Base-by-base conservation (phyloP, 1,140 invertebrate genomes). In the Drosophila ambigua region DNA sequence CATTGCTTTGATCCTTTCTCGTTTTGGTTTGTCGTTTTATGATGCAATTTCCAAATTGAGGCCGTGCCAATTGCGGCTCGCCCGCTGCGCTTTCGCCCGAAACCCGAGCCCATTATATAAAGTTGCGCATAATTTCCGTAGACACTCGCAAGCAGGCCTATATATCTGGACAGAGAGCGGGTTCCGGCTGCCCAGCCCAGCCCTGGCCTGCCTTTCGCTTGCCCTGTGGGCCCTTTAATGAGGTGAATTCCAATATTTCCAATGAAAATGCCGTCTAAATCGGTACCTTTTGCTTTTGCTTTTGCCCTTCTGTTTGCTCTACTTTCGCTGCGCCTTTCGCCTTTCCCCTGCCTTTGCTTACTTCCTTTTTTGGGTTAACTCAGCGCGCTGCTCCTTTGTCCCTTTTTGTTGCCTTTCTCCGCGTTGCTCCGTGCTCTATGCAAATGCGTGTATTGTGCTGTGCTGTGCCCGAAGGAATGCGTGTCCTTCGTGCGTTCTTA, bases 11-110 rank as follows among this genome's bases (percentile, higher is more conserved):
- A 35, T 23, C 49, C 24, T 64, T 28, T 53, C 20, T 20, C 20
- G 20, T 20, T 20, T 64, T 57, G 8, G 50, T 46, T 54, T 31
- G 49, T 24, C 23, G 63, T 72, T 87, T 87, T 87, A 87, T 87
- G 82, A 87, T 87, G 83, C 78, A 87, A 87, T 82, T 59, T 24
- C 16, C 28, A 67, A 73, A 75, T 31, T 46, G 41, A 48, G 65
- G 57, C 45, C 74, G 41, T 55, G 74, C 63, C 43, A 31, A 15
- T 20, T 20, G 13, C 16, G 68, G 50, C 79, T 79, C 77, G 72
- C 79, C 65, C 78, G 78, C 79, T 81, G 82, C 44, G 65, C 43
- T 49, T 87, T 87, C 71, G 8, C 26, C 16, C 66, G 83, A 87
- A 84, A 39, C 55, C 20, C 15, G 20, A 16, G 54, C 66, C 55